Evolutionary conservation across 53 echinoderm and acorn worm species (phyloP), one percentile per base, ranked within the genome.

Genomic region (Zoroaster sp.): DNA sequence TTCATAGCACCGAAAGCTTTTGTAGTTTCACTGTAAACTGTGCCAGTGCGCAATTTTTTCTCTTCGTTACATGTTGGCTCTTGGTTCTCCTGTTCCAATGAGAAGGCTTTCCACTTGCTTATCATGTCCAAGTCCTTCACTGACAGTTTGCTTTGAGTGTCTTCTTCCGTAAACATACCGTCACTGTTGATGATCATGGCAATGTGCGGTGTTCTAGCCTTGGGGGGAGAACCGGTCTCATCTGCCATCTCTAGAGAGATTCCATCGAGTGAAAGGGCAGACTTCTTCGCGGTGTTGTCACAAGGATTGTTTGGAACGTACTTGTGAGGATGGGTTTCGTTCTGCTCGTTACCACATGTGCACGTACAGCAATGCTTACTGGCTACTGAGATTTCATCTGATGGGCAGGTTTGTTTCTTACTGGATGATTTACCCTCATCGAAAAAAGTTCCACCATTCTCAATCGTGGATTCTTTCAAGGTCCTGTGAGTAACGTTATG

Each of bases 121-220:
- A 85, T 47, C 85, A 66, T 85, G 71, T 70, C 44, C 46, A 85
- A 35, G 70, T 71, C 71, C 49, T 85, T 47, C 70, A 47, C 34
- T 6, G 85, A 71, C 85, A 70, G 51, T 28, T 69, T 45, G 5
- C 35, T 18, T 70, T 46, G n/a, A 0, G 45, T 41, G 35, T 85
- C 70, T 12, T 4, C 71, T 0, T 71, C 85, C n/a, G 25, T 4
- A 23, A 85, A 85, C 20, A 85, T 46, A 4, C 45, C 34, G 21
- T 85, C 9, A 35, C 85, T 49, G 51, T 85, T 85, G 85, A 85
- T 46, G 28, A 85, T 69, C 85, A 85, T 85, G 4, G 69, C 85
- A 17, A 85, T 71, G 70, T 85, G 69, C 20, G 85, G 85, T 5
- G 85, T 85, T 46, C 85, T 30, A 18, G 72, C 69, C 4, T 44